Base-by-base conservation (phyloP, 2,113 vertebrate species). In the Alaudala cheleensis region DNA sequence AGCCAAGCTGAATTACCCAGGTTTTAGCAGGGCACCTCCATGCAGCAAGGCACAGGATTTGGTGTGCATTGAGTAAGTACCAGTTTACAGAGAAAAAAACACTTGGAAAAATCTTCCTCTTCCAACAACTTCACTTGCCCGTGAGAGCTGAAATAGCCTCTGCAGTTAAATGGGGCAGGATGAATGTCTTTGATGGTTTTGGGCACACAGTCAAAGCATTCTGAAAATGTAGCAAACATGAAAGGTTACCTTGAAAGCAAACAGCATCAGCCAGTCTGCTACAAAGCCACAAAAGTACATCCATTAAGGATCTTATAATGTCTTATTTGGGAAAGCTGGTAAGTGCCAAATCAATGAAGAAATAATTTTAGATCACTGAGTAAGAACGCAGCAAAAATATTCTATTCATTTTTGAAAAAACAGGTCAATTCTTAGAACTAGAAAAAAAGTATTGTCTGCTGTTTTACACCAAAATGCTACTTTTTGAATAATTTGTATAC, bases 181-280 rank as follows among this genome's bases (percentile, higher is more conserved):
- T 67, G 31, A 94, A 88, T 2, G 11, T 39, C 71, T 83, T 18
- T 33, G 39, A 87, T 80, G 66, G 91, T 45, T 95, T 92, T 20
- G 60, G 92, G 93, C 79, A 56, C 14, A 18, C 17, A 73, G 34
- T 83, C 90, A 73, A 91, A 85, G 26, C 33, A 62, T 42, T 92
- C 69, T 60, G 58, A 85, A 93, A 82, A 77, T 33, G 37, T 6
- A 84, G 29, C 4, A 12, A 83, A 80, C 34, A 20, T 45, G 28
- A 90, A 96, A 95, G 81, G 90, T 93, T 93, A 93, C 93, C 82
- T 90, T 96, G 85, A 88, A 92, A 95, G 72, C 79, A 94, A 86
- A 86, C 10, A 60, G 60, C 88, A 84, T 74, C 47, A 94, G 56
- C 7, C 54, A 54, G 40, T 71, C 74, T 0, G 11, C 72, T 81